These are phyloP conservation scores for Trichogramma evanescens DNA, from an alignment of 2,888 invertebrate species.

Conservation along the genomic window DNA sequence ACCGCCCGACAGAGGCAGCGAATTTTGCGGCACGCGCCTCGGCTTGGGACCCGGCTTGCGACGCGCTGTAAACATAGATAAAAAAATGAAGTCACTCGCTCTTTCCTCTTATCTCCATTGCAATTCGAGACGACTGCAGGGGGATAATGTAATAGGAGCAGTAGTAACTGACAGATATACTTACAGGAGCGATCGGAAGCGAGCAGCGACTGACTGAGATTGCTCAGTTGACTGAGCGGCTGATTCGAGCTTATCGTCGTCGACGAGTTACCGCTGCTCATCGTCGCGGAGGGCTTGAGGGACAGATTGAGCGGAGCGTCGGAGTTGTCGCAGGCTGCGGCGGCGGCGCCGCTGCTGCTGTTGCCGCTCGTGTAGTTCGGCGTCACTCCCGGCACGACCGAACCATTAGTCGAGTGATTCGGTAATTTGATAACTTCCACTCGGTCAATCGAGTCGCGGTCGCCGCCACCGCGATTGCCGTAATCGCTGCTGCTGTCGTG, in stretches of 20 bases:
- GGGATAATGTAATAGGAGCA: slow-evolving; percentile 44
- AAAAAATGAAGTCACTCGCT: not conserved
- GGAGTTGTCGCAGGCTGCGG: slow-evolving; percentile 48
- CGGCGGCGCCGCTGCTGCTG: slow-evolving; percentile 53
- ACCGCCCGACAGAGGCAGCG: slow-evolving; percentile 49
- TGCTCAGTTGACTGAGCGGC: slow-evolving; percentile 45
- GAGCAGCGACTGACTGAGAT: slow-evolving; percentile 44
- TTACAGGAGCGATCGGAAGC: slow-evolving; percentile 53
- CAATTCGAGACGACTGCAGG: slow-evolving; percentile 54
- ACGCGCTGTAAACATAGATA: slow-evolving; percentile 51
- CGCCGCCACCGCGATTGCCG: slow-evolving; percentile 28
- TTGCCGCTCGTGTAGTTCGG: slow-evolving; percentile 51
- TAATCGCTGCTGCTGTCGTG: slow-evolving; percentile 17
- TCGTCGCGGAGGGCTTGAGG: slow-evolving; percentile 58
- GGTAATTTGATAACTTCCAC: slow-evolving; percentile 79
- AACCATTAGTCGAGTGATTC: slow-evolving; percentile 49
- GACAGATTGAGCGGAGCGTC: slow-evolving; percentile 80
- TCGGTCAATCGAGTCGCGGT: slow-evolving; percentile 53
- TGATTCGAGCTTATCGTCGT: slow-evolving; percentile 30
- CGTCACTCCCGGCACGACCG: slow-evolving; percentile 45
- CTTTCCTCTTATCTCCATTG: slow-evolving; percentile 18
- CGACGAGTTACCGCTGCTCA: slow-evolving; percentile 33
- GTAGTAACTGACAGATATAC: slow-evolving; percentile 41
- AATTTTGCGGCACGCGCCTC: slow-evolving; percentile 53
- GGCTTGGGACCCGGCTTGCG: slow-evolving; percentile 70